Evolutionary conservation across 1,140 invertebrate species (phyloP), one percentile per base, ranked within the genome.

Genomic region (Temnothorax longispinosus): DNA sequence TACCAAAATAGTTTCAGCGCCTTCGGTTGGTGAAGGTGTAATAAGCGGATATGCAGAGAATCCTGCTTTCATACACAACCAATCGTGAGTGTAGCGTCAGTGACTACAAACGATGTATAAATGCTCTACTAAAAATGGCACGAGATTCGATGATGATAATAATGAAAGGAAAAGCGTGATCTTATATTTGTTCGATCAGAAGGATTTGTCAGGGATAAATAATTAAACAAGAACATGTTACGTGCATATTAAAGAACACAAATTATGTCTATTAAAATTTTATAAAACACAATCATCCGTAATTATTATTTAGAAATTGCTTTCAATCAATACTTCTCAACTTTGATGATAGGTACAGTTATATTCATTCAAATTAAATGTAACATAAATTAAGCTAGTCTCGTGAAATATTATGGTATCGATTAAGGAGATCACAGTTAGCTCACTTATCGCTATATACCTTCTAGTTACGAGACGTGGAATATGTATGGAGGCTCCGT

Each of bases 41-140:
- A 89, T 89, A 85, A 89, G 78, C 58, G 85, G 41, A 64, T 38
- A 72, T 71, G 69, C 41, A 32, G 21, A 54, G 52, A 13, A 67
- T 87, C 58, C 44, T 80, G 76, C 78, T 89, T 90, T 87, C 85
- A 85, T 50, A 58, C 47, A 90, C 85, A 84, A 75, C 60, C 13
- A 56, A 90, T 54, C 77, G 65, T 78, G 35, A 21, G 27, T 41
- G 8, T 35, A 78, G 7, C 52, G 32, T 54, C 32, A 52, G 44
- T 32, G 13, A 18, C 35, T 84, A 54, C 64, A 77, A 27, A 72
- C 58, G 56, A 58, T 52, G 69, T 60, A 77, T 64, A 89, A 89
- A 90, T 47, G 78, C 44, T 47, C 44, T 44, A 38, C 75, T 84
- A 87, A 87, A 58, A 47, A 38, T 52, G 85, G 60, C 35, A 47